Evolutionary conservation across 2,113 vertebrate species (phyloP), one percentile per base, ranked within the genome.

Genomic region (Anas platyrhynchos): DNA sequence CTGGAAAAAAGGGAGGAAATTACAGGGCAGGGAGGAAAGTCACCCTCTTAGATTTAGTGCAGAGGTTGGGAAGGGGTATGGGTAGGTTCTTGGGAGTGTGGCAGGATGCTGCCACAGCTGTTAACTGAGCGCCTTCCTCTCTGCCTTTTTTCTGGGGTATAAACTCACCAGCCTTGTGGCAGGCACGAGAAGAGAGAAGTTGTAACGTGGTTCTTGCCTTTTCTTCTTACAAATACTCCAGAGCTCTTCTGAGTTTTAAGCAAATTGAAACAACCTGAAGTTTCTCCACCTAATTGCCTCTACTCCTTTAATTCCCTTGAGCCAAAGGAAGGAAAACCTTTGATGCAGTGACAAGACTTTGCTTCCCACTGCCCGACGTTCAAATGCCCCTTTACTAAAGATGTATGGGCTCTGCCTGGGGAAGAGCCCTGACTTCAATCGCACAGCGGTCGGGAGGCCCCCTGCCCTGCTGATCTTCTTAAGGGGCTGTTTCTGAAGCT

Each of bases 321-420:
- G 76, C 56, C 72, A 68, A 72, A 46, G 82, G 50, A 75, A 88
- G 52, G 13, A 59, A 59, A 88, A 71, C 23, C 72, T 93, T 74
- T 77, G 75, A 93, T 90, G 56, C 61, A 81, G 86, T 91, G 88
- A 86, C 67, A 83, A 71, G 58, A 55, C 20, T 86, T 62, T 48
- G 32, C 69, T 92, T 68, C 79, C 91, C 43, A 61, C 52, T 75
- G 91, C 61, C 76, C 93, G 83, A 84, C 73, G 86, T 92, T 94
- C 61, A 90, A 88, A 81, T 78, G 26, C 32, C 32, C 76, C 88
- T 63, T 79, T 55, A 10, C 38, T 71, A 63, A 71, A 73, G 69
- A 58, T 8, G 63, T 48, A 22, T 34, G 66, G 74, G 62, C 38
- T 87, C 73, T 65, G 71, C 32, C 72, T 91, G 79, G 79, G 68